Percentiles rank a stretch among this genome's conserved stretches.
phyloP scores from a whole-genome alignment of 1,140 invertebrate genomes.

The Ctenoplectra terminalis region DNA sequence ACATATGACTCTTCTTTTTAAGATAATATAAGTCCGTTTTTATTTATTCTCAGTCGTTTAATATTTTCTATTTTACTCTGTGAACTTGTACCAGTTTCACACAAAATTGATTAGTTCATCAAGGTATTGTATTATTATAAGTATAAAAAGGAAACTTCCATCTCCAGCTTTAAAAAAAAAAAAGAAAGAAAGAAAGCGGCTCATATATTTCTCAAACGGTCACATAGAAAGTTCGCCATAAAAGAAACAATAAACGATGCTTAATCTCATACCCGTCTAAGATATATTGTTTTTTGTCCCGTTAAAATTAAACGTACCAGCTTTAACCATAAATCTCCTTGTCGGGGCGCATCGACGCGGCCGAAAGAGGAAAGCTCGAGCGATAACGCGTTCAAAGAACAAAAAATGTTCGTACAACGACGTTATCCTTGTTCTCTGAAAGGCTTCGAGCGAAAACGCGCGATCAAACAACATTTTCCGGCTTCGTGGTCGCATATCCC shows the following conservation, averaged over 20 bases:
- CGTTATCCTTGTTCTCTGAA: background rate
- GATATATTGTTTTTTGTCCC: background rate
- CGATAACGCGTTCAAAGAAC: background rate
- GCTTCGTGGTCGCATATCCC: background rate
- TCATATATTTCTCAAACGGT: background rate
- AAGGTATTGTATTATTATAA: too few relatives aligned
- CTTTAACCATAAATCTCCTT: slow-evolving; percentile 12
- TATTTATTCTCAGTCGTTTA: too few relatives aligned
- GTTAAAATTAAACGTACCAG: slow-evolving; percentile 2
- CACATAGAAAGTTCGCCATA: background rate
- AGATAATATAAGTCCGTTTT: too few relatives aligned
- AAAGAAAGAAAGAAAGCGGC: too few relatives aligned
- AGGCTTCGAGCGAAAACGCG: background rate
- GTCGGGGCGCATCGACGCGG: background rate
- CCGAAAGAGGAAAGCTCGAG: background rate
- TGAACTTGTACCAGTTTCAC: too few relatives aligned
- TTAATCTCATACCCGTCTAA: slow-evolving; percentile 5
- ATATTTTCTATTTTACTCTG: too few relatives aligned
- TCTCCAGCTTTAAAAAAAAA: too few relatives aligned
- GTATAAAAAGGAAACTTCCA: too few relatives aligned
- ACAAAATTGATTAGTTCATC: too few relatives aligned
- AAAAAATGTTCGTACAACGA: background rate
- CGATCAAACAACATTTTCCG: slow-evolving; percentile 26
- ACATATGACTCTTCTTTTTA: too few relatives aligned
- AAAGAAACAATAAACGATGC: background rate